Percentiles rank a stretch among this genome's conserved stretches.
These are phyloP conservation scores for Melanophora roralis DNA, from an alignment of 2,888 invertebrate genomes.

Conservation along the genomic window DNA sequence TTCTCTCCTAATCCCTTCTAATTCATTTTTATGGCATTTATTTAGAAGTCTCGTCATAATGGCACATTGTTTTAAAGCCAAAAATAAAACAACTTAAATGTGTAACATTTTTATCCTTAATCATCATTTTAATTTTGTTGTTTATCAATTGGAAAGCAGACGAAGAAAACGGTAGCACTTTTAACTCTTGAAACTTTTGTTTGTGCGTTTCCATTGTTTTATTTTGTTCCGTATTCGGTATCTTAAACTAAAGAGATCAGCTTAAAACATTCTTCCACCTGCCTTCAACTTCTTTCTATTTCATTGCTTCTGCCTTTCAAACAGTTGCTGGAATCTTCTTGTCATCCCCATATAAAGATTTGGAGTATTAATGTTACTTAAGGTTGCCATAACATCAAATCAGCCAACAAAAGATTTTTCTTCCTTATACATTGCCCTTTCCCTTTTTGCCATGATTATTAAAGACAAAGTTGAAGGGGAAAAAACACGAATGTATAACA, in stretches of 20 bases:
- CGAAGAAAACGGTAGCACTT: slow-evolving; percentile 36
- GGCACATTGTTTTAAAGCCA: background rate
- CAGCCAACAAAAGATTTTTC: slow-evolving; percentile 13
- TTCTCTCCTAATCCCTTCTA: too few relatives aligned
- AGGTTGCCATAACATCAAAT: slow-evolving; percentile 47
- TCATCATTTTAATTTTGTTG: slow-evolving; percentile 43
- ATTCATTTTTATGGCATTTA: background rate
- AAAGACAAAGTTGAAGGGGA: slow-evolving; percentile 2
- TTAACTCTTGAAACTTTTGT: slow-evolving; percentile 15
- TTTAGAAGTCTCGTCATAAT: background rate
- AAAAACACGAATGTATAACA: too few relatives aligned
- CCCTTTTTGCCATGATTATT: background rate
- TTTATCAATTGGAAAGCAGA: background rate
- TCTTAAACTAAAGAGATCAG: slow-evolving; percentile 26
- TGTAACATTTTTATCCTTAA: slow-evolving; percentile 44
- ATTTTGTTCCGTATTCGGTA: slow-evolving; percentile 1
- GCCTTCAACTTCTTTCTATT: background rate
- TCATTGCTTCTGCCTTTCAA: background rate
- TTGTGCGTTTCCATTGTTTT: slow-evolving; percentile 19
- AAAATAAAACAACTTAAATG: slow-evolving; percentile 13
- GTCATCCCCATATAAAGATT: slow-evolving; percentile 14
- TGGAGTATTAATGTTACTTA: slow-evolving; percentile 28
- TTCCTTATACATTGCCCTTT: background rate
- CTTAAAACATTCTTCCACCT: slow-evolving; percentile 5
- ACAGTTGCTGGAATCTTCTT: background rate